Percentiles rank a stretch among this genome's conserved stretches.
Evolutionary conservation across 1,140 invertebrate genomes (phyloP).

Genomic region (Drosophila lini): DNA sequence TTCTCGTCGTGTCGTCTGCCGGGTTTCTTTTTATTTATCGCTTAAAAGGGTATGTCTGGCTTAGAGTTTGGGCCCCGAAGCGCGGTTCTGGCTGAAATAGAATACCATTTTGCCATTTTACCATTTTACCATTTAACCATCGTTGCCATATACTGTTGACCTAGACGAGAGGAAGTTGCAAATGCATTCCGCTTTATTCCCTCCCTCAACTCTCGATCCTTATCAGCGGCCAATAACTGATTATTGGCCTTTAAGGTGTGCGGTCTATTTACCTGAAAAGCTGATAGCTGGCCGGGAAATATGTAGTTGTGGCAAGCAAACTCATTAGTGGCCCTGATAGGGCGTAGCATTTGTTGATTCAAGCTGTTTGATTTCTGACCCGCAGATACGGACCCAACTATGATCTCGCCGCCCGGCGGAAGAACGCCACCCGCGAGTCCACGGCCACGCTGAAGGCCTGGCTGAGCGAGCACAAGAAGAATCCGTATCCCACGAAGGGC

Average conservation of each 20-base stretch:
- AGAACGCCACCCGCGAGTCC: conserved; percentile 98
- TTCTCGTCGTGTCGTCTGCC: conserved; percentile 48
- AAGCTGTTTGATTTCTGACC: conserved; percentile 22
- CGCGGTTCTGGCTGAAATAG: conserved; percentile 51
- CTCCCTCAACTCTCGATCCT: conserved; percentile 3
- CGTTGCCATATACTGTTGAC: conserved; percentile 16
- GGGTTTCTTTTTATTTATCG: conserved; percentile 69
- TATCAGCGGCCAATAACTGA: conserved; percentile 42
- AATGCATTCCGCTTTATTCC: conserved; percentile 43
- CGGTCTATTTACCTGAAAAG: conserved; percentile 20
- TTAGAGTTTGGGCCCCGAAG: conserved; percentile 39
- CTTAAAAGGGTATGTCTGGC: conserved; percentile 62
- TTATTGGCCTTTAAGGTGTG: conserved; percentile 34
- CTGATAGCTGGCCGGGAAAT: conserved; percentile 35
- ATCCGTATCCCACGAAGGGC: conserved; percentile 97
- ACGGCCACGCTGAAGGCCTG: conserved; percentile 98
- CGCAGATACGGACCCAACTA: conserved; percentile 96
- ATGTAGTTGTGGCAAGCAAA: conserved; percentile 16
- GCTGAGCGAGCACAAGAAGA: conserved; percentile 98
- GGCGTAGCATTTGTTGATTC: conserved; percentile 30
- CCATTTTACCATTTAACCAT: conserved; percentile 6
- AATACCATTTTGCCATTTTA: conserved; percentile 41
- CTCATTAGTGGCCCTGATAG: conserved; percentile 36
- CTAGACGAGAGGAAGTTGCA: conserved; percentile 67
- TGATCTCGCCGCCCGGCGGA: conserved; percentile 95